phyloP scores from a whole-genome alignment of 2,797 vertebrate species.

The Rhyacichthys aspro region DNA sequence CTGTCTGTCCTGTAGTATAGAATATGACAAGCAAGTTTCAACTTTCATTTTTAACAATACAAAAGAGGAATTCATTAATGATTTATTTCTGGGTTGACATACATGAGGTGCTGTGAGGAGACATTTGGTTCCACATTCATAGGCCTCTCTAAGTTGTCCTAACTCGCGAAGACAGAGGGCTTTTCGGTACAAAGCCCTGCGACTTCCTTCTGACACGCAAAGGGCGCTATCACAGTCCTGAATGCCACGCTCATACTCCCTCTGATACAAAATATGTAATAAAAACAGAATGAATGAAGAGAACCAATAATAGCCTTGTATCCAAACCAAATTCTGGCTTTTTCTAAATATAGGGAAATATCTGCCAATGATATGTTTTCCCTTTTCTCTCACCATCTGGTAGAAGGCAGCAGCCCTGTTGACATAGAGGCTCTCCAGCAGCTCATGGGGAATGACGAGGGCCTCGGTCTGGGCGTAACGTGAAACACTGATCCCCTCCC shows the following conservation, averaged over 20 bases:
- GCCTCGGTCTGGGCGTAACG: conserved; percentile 94
- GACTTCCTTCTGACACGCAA: conserved; percentile 84
- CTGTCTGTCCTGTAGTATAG: conserved; percentile 86
- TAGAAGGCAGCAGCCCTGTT: conserved; percentile 94
- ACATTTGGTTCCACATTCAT: conserved; percentile 94
- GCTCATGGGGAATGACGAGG: conserved; percentile 88
- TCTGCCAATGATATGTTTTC: background rate
- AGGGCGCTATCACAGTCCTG: conserved; percentile 92
- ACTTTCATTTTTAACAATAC: too few species aligned
- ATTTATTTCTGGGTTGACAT: conserved; percentile 36
- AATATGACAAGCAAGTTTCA: background rate
- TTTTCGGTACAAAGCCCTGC: conserved; percentile 92
- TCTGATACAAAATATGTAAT: conserved; percentile 68
- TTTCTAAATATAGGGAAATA: background rate
- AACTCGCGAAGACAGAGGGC: conserved; percentile 89
- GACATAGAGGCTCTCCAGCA: conserved; percentile 92
- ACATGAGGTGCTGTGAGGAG: conserved; percentile 93
- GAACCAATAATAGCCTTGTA: background rate
- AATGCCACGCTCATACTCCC: conserved; percentile 89
- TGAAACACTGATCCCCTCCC: conserved; percentile 93
- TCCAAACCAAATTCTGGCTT: background rate
- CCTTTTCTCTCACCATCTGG: conserved; percentile 83
- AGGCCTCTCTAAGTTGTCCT: conserved; percentile 92
- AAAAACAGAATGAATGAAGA: background rate
- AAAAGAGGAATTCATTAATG: too few species aligned